Conservation (phyloP, 2,797 vertebrate genomes). For the Thripadectes ignobilis region DNA sequence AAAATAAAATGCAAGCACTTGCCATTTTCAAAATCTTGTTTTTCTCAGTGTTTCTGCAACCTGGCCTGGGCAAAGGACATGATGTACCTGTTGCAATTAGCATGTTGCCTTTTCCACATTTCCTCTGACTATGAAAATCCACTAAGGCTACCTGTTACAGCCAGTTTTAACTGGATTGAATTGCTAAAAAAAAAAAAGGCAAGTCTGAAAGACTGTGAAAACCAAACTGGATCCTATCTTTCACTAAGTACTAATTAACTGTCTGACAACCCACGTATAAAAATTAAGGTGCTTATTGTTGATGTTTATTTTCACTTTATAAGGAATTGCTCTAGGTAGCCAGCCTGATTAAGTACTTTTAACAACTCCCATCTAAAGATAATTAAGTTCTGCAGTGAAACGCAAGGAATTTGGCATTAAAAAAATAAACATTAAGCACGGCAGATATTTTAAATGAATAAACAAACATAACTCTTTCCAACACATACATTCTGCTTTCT, state of each 20-base stretch:
- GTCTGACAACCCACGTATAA: constrained; percentile 2
- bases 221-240: not conserved
- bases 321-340: not conserved
- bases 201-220: not conserved
- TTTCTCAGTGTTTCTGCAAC: not conserved
- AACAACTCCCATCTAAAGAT: not conserved
- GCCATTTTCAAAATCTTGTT: not conserved
- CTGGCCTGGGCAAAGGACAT: not conserved
- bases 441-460: not conserved
- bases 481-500: constrained; percentile 24
- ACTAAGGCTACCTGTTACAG: not conserved
- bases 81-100: not conserved
- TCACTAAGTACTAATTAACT: constrained; percentile 39
- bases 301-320: not conserved
- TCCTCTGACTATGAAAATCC: not conserved
- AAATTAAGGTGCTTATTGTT: not conserved
- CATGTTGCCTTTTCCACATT: not conserved
- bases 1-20: not conserved
- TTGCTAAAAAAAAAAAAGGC: not conserved
- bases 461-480: constrained; percentile 35
- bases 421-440: not conserved
- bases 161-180: not conserved
- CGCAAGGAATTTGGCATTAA: not conserved
- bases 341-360: constrained; percentile 13
- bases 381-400: not conserved